Conservation (phyloP, 2,888 invertebrate genomes). For the Abscondita cerata region DNA sequence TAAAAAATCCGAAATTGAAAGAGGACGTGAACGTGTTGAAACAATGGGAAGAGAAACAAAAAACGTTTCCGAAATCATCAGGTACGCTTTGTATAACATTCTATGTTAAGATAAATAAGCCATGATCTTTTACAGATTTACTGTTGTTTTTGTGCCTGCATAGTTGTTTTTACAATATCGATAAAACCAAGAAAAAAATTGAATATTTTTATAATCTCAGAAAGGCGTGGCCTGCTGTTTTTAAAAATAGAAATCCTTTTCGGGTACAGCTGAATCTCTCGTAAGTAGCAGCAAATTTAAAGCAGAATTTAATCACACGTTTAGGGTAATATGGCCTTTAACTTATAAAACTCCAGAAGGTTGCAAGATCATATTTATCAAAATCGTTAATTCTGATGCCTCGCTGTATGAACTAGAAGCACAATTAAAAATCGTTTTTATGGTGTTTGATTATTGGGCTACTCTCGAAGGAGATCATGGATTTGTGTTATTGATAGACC, state of each 20-base stretch:
- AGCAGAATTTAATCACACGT: background rate
- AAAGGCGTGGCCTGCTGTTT: slow-evolving; percentile 16
- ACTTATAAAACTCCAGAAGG: background rate
- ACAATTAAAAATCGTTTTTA: slow-evolving; percentile 5
- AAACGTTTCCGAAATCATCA: background rate
- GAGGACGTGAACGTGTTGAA: background rate
- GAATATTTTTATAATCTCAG: slow-evolving; percentile 7
- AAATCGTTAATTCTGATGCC: slow-evolving; percentile 9
- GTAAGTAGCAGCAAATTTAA: slow-evolving; percentile 15
- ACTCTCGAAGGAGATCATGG: slow-evolving; percentile 9
- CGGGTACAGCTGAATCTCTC: background rate
- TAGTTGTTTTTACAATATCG: slow-evolving; percentile 16
- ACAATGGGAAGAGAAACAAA: background rate
- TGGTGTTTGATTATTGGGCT: background rate
- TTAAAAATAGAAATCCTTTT: slow-evolving; percentile 16
- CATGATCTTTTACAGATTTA: slow-evolving; percentile 19
- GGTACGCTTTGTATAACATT: background rate
- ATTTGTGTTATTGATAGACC: slow-evolving; percentile 15
- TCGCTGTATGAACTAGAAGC: slow-evolving; percentile 4
- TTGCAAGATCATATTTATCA: slow-evolving; percentile 12
- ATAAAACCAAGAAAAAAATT: slow-evolving; percentile 13
- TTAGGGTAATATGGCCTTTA: slow-evolving; percentile 10
- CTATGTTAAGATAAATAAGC: no score
- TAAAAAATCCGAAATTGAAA: background rate
- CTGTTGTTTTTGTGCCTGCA: slow-evolving; percentile 18